Evolutionary conservation across 30 jellyfish, hydroid and myxozoan species (phyloP), one percentile per base, ranked within the genome.

Genomic region (Pelagia noctiluca): DNA sequence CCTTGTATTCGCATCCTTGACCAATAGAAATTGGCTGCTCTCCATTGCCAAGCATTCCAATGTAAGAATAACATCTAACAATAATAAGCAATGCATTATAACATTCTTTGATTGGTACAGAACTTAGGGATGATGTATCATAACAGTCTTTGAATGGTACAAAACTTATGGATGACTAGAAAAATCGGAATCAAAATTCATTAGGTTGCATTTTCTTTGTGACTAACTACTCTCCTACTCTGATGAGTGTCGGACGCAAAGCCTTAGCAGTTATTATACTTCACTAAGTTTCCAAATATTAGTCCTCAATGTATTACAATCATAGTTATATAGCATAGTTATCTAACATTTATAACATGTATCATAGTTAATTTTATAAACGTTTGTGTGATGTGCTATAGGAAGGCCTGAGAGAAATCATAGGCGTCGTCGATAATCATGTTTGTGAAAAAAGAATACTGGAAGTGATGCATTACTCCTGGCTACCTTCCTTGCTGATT

Each of bases 11-110:
- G 52, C 94, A 84, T 19, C 75, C 57, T 21, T 84, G 76, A 2
- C 94, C 94, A 62, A 84, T 84, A 2, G 94, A 84, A n/a, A 84
- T 84, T 33, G 35, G 77, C 31, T 84, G 94, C 38, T 84, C 66
- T 12, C 88, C 88, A n/a, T n/a, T n/a, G 2, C 94, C 94, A 21
- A 83, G 26, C 88, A 71, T 74, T 13, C 94, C 94, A 57, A 84
- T 84, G 74, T 23, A 84, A 28, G 94, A 84, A 49, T 84, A 84
- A 33, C 94, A 84, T 64, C 94, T 84, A 35, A 16, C 50, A 26
- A 53, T 30, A 66, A 5, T 52, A 8, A 8, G 16, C 4, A 19
- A 52, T 52, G 21, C 68, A 2, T 25, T 3, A 52, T 52, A 52
- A 52, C 16, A 52, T n/a, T n/a, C n/a, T n/a, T 52, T 25, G 21